Evolutionary conservation across 2,113 vertebrate species (phyloP), one percentile per base, ranked within the genome.

Genomic region (Menidia beryllina): DNA sequence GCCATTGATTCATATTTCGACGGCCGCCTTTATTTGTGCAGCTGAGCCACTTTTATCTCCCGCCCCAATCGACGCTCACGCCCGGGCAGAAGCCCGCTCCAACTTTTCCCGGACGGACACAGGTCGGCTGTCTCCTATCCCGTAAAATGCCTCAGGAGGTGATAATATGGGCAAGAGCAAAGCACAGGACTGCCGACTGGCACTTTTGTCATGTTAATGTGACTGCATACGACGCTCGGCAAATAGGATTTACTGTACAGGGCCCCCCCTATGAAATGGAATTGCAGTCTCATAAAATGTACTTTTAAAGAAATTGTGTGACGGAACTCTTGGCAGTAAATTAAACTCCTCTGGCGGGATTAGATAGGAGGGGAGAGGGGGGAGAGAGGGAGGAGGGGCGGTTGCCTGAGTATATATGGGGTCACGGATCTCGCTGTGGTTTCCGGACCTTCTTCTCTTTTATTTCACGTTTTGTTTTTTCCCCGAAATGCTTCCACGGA

Each of bases 141-240:
- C 75, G 77, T 86, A 86, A 90, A 90, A 88, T 61, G 82, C 86
- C 86, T 77, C 73, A 75, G 85, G 75, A 61, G 87, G 86, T 59
- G 79, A 90, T 92, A 90, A 91, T 91, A 72, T 38, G 76, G 70
- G 72, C 56, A 8, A 73, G 88, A 90, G 85, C 83, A 82, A 68
- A 81, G 88, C 86, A 66, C 58, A 67, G 82, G 84, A 76, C 83
- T 81, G 85, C 88, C 79, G 76, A 86, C 82, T 30, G 85, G 73
- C 81, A 88, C 90, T 89, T 91, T 91, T 92, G 90, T 91, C 91
- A 91, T 92, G 91, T 90, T 93, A 93, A 94, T 94, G 86, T 84
- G 84, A 73, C 78, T 64, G 85, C 77, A 79, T 89, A 85, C 85
- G 90, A 91, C 86, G 88, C 90, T 85, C 77, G 30, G 86, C 90